phyloP scores from a whole-genome alignment of 64 coral and sea anemone genomes.

The Hydrozoanthus tunicans region DNA sequence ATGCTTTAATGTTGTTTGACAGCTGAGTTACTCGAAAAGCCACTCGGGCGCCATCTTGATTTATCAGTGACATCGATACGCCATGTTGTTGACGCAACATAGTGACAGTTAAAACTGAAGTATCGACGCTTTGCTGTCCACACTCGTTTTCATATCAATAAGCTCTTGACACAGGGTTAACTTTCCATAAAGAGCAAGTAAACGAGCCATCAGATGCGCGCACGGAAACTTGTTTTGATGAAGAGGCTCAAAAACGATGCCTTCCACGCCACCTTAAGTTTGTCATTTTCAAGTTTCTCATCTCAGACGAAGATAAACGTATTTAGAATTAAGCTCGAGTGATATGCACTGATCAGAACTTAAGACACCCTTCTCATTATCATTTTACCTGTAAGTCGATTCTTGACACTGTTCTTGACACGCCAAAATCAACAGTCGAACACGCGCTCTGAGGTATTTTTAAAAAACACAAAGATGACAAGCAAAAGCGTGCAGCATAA shows the following conservation, averaged over 20 bases:
- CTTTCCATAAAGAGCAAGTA: constrained; percentile 8
- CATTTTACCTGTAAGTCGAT: background rate
- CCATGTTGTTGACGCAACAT: constrained; percentile 41
- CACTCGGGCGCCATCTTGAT: constrained; percentile 53
- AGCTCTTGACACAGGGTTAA: constrained; percentile 51
- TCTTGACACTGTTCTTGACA: constrained; percentile 27
- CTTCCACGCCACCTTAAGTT: background rate
- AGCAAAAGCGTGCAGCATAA: background rate
- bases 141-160: constrained; percentile 48
- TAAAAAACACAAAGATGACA: background rate
- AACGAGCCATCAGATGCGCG: background rate
- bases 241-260: background rate
- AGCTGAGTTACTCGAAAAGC: constrained; percentile 28
- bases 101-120: constrained; percentile 51
- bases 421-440: constrained; percentile 27
- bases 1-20: background rate
- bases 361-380: constrained; percentile 20
- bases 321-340: background rate
- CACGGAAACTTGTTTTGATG: constrained; percentile 30
- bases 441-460: constrained; percentile 17
- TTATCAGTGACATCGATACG: constrained; percentile 37
- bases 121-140: constrained; percentile 25
- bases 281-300: background rate
- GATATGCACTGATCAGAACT: background rate
- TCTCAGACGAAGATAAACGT: constrained; percentile 1